Evolutionary conservation across 2,888 invertebrate genomes (phyloP), one percentile per base, ranked within the genome.

Genomic region (Tenthredo amoena): DNA sequence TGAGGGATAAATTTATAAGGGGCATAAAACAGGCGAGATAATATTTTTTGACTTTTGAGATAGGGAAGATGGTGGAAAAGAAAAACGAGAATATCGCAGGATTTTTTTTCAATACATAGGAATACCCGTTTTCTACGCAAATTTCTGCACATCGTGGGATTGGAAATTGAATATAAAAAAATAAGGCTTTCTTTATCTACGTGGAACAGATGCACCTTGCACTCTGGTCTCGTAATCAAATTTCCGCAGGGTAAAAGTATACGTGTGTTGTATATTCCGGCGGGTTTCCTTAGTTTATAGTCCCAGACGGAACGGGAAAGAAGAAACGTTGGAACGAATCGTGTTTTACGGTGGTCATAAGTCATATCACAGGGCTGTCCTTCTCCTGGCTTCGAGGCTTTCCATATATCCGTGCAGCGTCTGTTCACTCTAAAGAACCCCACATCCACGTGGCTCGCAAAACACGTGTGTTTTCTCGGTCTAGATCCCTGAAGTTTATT

Each of bases 321-420:
- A 31, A 68, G 65, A 47, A 65, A 68, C n/a, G 47, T 7, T 68
- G 47, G 34, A 68, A 68, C 47, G 55, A 68, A 83, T 26, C 47
- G 68, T 83, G 31, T 83, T 68, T 47, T 68, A 83, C 83, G 83
- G 37, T 62, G 10, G 62, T 81, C 81, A 62, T 37, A 81, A 77
- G 72, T 77, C 55, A 55, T 31, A 31, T 77, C 77, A 31, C 72
- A 74, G 34, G n/a, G 26, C 55, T 77, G 50, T 77, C 47, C 77
- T 21, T 74, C 15, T 74, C 74, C 55, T 77, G 34, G 77, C 55
- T 77, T 77, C 77, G 26, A 50, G 34, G 55, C 77, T 77, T 77
- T 77, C 77, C 77, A 77, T 77, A 68, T 68, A 43, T 43, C 43
- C 43, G 37, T 76, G 50, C 50, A 26, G 5, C 43, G 21, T 9